Percentiles rank a stretch among this genome's conserved stretches.
Evolutionary conservation across 2,888 invertebrate species (phyloP).

Genomic region (Argyresthia goedartella): DNA sequence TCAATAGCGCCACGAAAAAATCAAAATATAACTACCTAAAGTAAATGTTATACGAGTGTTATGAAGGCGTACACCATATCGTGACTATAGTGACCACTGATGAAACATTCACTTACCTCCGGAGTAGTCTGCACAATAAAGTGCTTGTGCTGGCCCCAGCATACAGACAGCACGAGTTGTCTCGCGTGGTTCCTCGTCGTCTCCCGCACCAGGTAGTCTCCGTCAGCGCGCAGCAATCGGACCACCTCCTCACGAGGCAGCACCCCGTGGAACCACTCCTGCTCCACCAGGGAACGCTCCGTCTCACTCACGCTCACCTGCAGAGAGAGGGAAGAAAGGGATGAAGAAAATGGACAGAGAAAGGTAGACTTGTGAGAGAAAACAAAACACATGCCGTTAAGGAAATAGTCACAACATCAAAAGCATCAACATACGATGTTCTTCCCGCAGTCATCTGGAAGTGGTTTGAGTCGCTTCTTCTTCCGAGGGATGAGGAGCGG

Average conservation of each 20-base stretch:
- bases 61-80: too few relatives aligned
- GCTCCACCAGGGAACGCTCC: constrained; percentile 84
- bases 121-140: constrained; percentile 96
- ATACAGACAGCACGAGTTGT: constrained; percentile 94
- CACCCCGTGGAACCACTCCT: constrained; percentile 98
- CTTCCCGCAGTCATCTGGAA: constrained; percentile 17
- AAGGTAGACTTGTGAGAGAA: background rate
- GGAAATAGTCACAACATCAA: background rate
- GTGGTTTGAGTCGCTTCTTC: constrained; percentile 57
- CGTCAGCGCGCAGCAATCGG: constrained; percentile 88
- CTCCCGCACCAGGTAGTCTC: constrained; percentile 95
- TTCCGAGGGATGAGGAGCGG: constrained; percentile 53
- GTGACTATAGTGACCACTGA: too few relatives aligned
- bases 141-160: constrained; percentile 97
- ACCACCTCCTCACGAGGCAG: constrained; percentile 96
- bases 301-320: constrained; percentile 60
- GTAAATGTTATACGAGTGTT: too few relatives aligned
- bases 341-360: background rate
- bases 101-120: constrained; percentile 72
- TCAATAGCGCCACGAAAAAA: too few relatives aligned
- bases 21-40: too few relatives aligned
- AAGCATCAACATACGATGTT: constrained; percentile 5
- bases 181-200: constrained; percentile 92
- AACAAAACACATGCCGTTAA: background rate
- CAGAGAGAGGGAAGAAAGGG: constrained; percentile 1